Percentiles rank a stretch among this genome's conserved stretches.
Evolutionary conservation across 1,140 invertebrate genomes (phyloP).

Genomic region (Papilio machaon): DNA sequence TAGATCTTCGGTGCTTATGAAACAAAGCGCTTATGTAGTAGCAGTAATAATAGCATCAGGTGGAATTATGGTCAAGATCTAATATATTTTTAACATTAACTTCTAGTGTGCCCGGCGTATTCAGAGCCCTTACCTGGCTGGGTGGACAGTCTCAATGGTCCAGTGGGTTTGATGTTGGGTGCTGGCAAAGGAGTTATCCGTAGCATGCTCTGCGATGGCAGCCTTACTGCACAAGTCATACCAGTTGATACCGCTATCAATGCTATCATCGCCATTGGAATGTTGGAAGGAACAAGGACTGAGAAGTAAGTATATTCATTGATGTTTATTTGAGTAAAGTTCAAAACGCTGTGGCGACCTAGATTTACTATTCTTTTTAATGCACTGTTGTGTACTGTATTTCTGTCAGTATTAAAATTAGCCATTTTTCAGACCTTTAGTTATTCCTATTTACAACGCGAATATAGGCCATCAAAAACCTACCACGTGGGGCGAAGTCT

Average conservation of each 20-base stretch:
- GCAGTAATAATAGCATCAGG: neutral
- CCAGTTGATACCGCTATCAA: constrained; percentile 95
- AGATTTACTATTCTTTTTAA: neutral
- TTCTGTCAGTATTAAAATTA: neutral
- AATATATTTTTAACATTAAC: constrained; percentile 26
- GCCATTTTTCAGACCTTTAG: constrained; percentile 76
- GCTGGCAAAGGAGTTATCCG: constrained; percentile 94
- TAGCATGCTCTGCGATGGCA: constrained; percentile 89
- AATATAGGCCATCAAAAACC: constrained; percentile 86
- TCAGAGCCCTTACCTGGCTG: constrained; percentile 89
- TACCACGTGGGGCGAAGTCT: constrained; percentile 90
- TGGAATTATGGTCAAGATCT: neutral
- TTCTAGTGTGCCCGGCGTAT: constrained; percentile 84
- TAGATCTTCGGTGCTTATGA: no score
- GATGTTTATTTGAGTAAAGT: neutral
- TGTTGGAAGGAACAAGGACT: constrained; percentile 81
- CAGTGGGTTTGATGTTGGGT: constrained; percentile 85
- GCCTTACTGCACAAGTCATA: constrained; percentile 90
- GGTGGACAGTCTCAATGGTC: constrained; percentile 96
- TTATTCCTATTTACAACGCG: constrained; percentile 89
- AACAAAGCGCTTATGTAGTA: no score
- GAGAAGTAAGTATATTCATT: constrained; percentile 68
- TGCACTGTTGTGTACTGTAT: no score
- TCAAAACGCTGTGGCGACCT: neutral
- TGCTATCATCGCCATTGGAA: constrained; percentile 87